These are phyloP conservation scores for Pantala flavescens DNA, from an alignment of 1,140 invertebrate species.

Conservation along the genomic window DNA sequence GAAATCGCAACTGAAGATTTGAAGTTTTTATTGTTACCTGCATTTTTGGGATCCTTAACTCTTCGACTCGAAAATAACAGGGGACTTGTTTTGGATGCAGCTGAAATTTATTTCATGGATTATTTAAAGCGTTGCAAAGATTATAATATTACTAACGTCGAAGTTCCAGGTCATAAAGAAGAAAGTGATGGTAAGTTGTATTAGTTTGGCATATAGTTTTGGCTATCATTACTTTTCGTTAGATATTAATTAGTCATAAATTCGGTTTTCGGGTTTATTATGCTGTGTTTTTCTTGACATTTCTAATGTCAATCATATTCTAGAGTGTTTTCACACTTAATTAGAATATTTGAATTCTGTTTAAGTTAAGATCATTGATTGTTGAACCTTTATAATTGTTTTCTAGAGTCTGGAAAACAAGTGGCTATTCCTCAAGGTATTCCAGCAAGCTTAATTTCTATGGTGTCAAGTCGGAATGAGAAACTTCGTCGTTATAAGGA, in stretches of 20 bases:
- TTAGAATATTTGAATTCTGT: too few species aligned
- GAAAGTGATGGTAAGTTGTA: background rate
- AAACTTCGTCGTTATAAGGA: conserved; percentile 74
- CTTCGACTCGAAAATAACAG: conserved; percentile 50
- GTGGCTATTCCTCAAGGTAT: background rate
- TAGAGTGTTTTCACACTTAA: too few species aligned
- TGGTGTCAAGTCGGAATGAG: conserved; percentile 40
- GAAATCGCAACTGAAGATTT: conserved; percentile 77
- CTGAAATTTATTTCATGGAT: conserved; percentile 77
- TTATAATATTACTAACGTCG: conserved; percentile 42
- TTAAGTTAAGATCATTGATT: too few species aligned
- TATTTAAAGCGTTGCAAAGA: conserved; percentile 67
- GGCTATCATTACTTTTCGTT: too few species aligned
- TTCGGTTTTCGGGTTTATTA: too few species aligned
- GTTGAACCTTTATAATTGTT: too few species aligned
- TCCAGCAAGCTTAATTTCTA: background rate
- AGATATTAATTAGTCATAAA: too few species aligned
- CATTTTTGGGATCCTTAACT: conserved; percentile 62
- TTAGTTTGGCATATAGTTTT: background rate
- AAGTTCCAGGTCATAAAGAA: background rate
- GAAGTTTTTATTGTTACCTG: conserved; percentile 73
- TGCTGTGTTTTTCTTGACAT: too few species aligned
- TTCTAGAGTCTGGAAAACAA: background rate
- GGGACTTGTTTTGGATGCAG: conserved; percentile 56
- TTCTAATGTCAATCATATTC: too few species aligned